A percentile compares a stretch with the other conserved stretches of the same genome.
Conservation (phyloP, 2,888 invertebrate species). For the Caenorhabditis sulstoni region DNA sequence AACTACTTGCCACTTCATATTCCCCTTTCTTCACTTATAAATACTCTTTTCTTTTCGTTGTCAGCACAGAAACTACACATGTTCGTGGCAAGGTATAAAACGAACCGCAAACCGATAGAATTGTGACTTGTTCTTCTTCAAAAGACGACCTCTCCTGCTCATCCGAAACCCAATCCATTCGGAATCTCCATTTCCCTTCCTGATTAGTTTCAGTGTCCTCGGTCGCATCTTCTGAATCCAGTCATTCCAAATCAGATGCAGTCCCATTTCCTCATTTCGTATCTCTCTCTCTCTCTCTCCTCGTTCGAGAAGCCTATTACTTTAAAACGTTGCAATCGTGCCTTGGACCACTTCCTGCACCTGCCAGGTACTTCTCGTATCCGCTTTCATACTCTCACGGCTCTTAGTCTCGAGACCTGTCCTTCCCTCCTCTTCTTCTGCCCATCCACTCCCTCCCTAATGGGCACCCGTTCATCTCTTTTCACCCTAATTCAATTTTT, state of each 20-base stretch:
- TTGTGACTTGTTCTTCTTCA: too few relatives aligned
- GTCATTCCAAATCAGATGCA: too few relatives aligned
- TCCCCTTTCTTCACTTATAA: neutral
- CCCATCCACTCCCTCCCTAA: slow-evolving; percentile 12
- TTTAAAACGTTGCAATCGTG: slow-evolving; percentile 3
- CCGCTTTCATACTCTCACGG: slow-evolving; percentile 30
- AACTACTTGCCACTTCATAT: slow-evolving; percentile 7
- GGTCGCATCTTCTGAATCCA: too few relatives aligned
- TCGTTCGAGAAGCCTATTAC: slow-evolving; percentile 23
- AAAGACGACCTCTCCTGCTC: too few relatives aligned
- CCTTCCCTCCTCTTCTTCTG: neutral
- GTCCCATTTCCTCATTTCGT: neutral
- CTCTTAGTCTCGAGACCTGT: too few relatives aligned
- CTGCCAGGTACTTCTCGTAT: slow-evolving; percentile 7
- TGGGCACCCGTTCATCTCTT: slow-evolving; percentile 19
- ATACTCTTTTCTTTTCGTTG: too few relatives aligned
- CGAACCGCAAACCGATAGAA: too few relatives aligned
- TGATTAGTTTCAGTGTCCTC: too few relatives aligned
- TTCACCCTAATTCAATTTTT: slow-evolving; percentile 41
- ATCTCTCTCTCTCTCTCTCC: neutral
- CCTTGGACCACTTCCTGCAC: slow-evolving; percentile 7
- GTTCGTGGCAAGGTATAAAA: too few relatives aligned
- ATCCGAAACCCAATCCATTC: too few relatives aligned
- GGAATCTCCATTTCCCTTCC: too few relatives aligned
- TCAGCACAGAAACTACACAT: too few relatives aligned